phyloP scores from a whole-genome alignment of 2,888 invertebrate genomes.

The Diploptera punctata region DNA sequence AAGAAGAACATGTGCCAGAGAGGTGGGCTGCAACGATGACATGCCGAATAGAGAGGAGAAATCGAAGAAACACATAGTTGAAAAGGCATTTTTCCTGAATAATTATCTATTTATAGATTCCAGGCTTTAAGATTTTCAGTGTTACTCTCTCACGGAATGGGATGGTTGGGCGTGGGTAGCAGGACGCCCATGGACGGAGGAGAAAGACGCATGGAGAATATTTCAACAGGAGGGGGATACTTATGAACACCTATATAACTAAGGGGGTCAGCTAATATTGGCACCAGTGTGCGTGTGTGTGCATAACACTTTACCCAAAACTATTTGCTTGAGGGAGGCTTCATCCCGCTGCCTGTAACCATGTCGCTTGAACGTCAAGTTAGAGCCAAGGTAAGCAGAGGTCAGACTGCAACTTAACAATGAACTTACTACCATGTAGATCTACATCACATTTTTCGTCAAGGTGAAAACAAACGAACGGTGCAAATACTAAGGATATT shows the following conservation, averaged over 20 bases:
- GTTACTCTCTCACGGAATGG: background rate
- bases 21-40: background rate
- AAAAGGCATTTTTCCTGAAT: slow-evolving; percentile 8
- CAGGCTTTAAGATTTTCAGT: background rate
- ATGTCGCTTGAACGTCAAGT: slow-evolving; percentile 95
- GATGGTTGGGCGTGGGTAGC: background rate
- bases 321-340: background rate
- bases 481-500: too few relatives aligned
- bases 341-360: slow-evolving; percentile 36
- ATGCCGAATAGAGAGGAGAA: background rate
- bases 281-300: slow-evolving; percentile 21
- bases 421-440: too few relatives aligned
- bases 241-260: slow-evolving; percentile 25
- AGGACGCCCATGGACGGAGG: background rate
- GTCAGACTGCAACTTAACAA: too few relatives aligned
- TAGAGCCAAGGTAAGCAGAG: slow-evolving; percentile 82
- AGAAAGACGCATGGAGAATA: background rate
- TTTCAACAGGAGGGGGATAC: background rate
- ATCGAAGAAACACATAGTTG: background rate
- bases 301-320: background rate
- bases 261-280: slow-evolving; percentile 13
- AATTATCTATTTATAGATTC: slow-evolving; percentile 23
- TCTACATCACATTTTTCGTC: too few relatives aligned
- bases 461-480: too few relatives aligned
- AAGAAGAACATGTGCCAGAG: background rate